These are phyloP conservation scores for Arion vulgaris DNA, from an alignment of 1,140 invertebrate genomes.

Conservation along the genomic window DNA sequence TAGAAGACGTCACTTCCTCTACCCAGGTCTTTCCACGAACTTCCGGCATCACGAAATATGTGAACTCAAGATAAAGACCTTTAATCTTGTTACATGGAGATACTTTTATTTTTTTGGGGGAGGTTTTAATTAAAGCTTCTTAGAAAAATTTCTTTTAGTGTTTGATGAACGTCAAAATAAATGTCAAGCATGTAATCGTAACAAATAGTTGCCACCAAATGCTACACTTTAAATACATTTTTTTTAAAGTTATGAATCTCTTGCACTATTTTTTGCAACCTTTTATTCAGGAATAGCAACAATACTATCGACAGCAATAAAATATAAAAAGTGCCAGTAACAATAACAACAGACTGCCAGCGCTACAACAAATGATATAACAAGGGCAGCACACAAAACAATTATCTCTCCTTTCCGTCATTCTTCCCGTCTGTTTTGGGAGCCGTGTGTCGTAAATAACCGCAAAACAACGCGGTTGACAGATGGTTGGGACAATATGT, in stretches of 20 bases:
- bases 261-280: too few relatives aligned
- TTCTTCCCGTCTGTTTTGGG: background rate
- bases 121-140: background rate
- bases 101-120: background rate
- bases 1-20: conserved; percentile 21
- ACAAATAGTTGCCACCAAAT: background rate
- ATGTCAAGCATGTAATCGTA: background rate
- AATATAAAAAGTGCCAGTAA: background rate
- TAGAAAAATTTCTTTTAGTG: background rate
- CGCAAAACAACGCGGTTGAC: background rate
- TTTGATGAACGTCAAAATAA: background rate
- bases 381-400: background rate
- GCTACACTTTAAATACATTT: too few relatives aligned
- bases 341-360: background rate
- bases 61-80: background rate
- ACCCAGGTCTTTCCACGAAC: background rate
- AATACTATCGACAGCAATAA: background rate
- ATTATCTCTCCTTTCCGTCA: background rate
- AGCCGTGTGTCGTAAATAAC: background rate
- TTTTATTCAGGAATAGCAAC: too few relatives aligned
- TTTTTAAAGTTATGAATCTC: too few relatives aligned
- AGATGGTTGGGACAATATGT: conserved; percentile 15
- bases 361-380: background rate
- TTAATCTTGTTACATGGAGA: background rate
- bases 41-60: background rate